Evolutionary conservation across 1,140 invertebrate genomes (phyloP), one percentile per base, ranked within the genome.

Genomic region (Philopotamus ludificatus): DNA sequence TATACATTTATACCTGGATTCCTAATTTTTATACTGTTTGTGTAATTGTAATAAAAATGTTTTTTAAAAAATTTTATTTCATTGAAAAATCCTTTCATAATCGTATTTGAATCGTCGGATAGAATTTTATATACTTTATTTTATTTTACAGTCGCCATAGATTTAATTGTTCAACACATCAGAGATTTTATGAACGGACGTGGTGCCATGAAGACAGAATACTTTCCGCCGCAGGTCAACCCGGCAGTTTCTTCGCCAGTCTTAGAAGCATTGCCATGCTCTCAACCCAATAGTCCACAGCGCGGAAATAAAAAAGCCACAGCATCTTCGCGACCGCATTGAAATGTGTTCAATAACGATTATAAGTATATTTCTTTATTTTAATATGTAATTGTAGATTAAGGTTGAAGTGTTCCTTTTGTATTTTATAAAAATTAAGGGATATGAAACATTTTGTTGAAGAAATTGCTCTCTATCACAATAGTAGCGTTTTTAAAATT

Each of bases 101-200:
- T 51, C 18, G 23, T 50, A n/a, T n/a, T n/a, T n/a, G n/a, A n/a
- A n/a, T n/a, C 4, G 9, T 20, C 23, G 9, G 4, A n/a, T 49
- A 49, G 2, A 49, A 3, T 49, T 49, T 49, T n/a, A 7, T 45
- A 45, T 7, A 45, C 20, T 7, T 18, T 4, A 15, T 45, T 15
- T 18, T 7, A 9, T 45, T 67, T 84, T 85, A 47, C 84, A 94
- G 94, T 97, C 74, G 94, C 94, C 47, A 95, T 96, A 74, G 92
- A 94, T 73, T 81, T 97, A 72, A 95, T 97, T 72, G 94, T 97
- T 3, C 93, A 97, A 77, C 93, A 95, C 76, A 95, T 97, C 72
- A 84, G 89, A 74, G 94, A 96, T 79, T 86, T 89, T 70, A 74
- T 89, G 65, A 85, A 81, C 71, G 85, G 86, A 70, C 81, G 85